Base-by-base conservation (phyloP, 2,113 vertebrate genomes). In the Tragelaphus strepsiceros region DNA sequence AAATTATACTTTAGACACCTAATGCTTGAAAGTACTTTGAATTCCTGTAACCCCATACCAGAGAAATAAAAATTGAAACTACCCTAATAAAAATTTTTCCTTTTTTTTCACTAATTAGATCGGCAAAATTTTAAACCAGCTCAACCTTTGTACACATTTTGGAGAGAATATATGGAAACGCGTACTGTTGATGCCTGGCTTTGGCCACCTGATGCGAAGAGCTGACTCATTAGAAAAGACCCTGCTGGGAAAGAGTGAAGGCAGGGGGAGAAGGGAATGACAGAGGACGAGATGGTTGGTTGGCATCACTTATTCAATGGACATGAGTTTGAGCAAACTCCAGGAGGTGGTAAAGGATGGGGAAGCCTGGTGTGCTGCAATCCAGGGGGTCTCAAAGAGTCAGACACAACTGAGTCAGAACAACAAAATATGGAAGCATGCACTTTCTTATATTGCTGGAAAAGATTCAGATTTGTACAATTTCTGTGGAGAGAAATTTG, bases 41-140 rank as follows among this genome's bases (percentile, higher is more conserved):
- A 61, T 78, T 90, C 7, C n/a, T 78, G 6, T 84, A 83, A 83
- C 19, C 21, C 67, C 21, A 61, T 78, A 53, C 19, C 3, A 64
- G 15, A 92, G 13, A 87, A 87, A n/a, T 89, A 67, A 82, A 94
- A 82, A 35, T 56, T 21, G 43, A 84, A 49, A 90, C 43, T 67
- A 53, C 77, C 2, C 28, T 90, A 59, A 93, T 1, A 32, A 35
- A 88, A 87, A 1, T n/a, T 82, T 74, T 67, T 15, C 7, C n/a
- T 95, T 93, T 39, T 81, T 6, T 59, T 87, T 62, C 10, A 21
- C 6, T 91, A n/a, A 21, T 43, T 43, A 71, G 26, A 78, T 17
- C 7, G 22, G 32, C 46, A 67, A 53, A 49, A 30, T 62, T 94
- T 92, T 26, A 62, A 77, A 77, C 35, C 19, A 62, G 8, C 62